Conservation (phyloP, 2,888 invertebrate species). For the Pardosa pseudoannulata region DNA sequence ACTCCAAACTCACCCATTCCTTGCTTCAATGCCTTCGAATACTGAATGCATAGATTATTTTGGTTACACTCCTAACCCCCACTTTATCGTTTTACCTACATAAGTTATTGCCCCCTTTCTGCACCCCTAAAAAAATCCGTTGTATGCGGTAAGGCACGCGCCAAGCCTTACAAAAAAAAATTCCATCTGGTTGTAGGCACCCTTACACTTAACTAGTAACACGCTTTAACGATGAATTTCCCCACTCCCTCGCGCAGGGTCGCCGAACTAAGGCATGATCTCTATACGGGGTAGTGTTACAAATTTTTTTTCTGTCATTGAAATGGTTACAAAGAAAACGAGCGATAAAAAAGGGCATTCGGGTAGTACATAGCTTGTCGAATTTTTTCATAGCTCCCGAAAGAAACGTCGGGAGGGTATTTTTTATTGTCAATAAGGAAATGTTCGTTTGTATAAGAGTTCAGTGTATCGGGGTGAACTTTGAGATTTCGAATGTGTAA, state of each 20-base stretch:
- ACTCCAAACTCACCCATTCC: background rate
- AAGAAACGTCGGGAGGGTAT: constrained; percentile 3
- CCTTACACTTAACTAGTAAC: constrained; percentile 50
- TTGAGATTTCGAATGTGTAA: constrained; percentile 29
- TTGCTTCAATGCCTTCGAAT: constrained; percentile 12
- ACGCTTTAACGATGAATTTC: constrained; percentile 18
- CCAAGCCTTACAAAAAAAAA: constrained; percentile 37
- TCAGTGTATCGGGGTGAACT: constrained; percentile 63
- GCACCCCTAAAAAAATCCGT: constrained; percentile 55
- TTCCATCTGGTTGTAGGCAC: constrained; percentile 46
- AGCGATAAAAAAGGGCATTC: constrained; percentile 46
- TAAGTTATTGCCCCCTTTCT: constrained; percentile 66
- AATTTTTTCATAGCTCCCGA: constrained; percentile 15
- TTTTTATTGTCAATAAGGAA: constrained; percentile 69
- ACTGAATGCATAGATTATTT: constrained; percentile 42
- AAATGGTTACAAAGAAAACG: constrained; percentile 50
- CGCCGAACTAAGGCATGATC: constrained; percentile 45
- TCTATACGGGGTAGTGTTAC: constrained; percentile 48
- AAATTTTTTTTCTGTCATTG: constrained; percentile 41
- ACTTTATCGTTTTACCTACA: constrained; percentile 48
- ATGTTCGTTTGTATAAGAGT: constrained; percentile 60
- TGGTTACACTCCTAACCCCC: background rate
- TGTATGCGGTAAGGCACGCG: constrained; percentile 33
- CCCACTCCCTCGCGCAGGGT: constrained; percentile 37
- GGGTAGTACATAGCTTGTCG: constrained; percentile 35